These are phyloP conservation scores for Pachyramphus minor DNA, from an alignment of 2,113 vertebrate genomes.

Conservation along the genomic window DNA sequence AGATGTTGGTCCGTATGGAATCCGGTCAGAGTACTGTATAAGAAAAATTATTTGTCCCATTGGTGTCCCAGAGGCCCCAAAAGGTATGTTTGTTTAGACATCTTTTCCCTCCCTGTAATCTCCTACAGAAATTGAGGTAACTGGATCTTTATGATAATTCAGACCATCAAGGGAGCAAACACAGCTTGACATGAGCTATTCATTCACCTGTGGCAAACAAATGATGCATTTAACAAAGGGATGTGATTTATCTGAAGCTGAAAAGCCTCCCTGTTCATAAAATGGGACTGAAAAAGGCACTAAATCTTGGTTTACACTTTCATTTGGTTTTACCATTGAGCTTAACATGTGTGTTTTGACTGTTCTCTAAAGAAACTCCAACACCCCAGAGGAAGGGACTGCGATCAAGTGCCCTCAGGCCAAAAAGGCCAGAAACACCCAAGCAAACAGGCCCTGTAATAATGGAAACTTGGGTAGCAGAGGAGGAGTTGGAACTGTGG, in stretches of 20 bases:
- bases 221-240: not conserved
- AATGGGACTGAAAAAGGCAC: not conserved
- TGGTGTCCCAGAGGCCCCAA: constrained; percentile 94
- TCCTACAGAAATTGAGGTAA: not conserved
- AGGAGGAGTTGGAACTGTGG: constrained; percentile 98
- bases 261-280: not conserved
- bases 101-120: not conserved
- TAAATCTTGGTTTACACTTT: not conserved
- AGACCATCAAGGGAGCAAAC: not conserved
- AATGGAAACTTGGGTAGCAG: constrained; percentile 96
- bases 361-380: constrained; percentile 86
- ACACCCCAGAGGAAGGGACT: constrained; percentile 92
- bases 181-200: not conserved
- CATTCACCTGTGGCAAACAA: not conserved
- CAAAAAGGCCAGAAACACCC: constrained; percentile 94
- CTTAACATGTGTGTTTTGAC: constrained; percentile 38
- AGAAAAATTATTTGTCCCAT: constrained; percentile 98
- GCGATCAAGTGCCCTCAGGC: constrained; percentile 91
- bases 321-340: not conserved
- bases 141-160: not conserved
- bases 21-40: constrained; percentile 97
- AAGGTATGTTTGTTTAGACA: constrained; percentile 76
- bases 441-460: constrained; percentile 98
- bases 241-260: not conserved
- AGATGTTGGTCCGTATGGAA: constrained; percentile 94